phyloP scores from a whole-genome alignment of 2,113 vertebrate genomes.

The Semnornis frantzii region DNA sequence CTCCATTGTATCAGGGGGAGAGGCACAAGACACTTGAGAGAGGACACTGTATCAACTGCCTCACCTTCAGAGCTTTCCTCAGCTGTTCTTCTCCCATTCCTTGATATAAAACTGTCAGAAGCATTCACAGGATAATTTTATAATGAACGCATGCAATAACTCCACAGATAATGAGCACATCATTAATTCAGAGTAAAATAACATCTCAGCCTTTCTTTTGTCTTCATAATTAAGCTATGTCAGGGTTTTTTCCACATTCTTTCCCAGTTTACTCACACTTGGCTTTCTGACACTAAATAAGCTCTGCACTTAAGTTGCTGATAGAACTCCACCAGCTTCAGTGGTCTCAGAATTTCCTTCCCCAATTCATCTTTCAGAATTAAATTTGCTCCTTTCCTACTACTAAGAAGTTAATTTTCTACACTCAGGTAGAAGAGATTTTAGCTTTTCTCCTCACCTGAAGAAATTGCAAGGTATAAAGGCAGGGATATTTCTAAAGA shows the following conservation, averaged over 20 bases:
- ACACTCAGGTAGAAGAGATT: not conserved
- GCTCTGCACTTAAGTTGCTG: not conserved
- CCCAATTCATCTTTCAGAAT: not conserved
- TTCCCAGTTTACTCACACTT: not conserved
- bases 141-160: not conserved
- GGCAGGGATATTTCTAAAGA: no score
- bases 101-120: not conserved
- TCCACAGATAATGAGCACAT: not conserved
- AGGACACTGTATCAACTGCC: not conserved
- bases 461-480: no score
- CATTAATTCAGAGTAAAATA: not conserved
- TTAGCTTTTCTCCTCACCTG: no score
- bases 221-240: not conserved
- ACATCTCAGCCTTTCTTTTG: not conserved
- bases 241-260: not conserved
- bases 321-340: not conserved
- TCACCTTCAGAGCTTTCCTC: not conserved
- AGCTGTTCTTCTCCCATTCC: rapidly evolving
- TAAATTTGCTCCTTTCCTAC: not conserved
- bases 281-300: not conserved
- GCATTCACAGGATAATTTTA: not conserved
- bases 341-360: not conserved
- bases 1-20: not conserved
- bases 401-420: not conserved
- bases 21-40: not conserved